Base-by-base conservation (phyloP, 1,140 invertebrate genomes). In the Probaryconus sp. region DNA sequence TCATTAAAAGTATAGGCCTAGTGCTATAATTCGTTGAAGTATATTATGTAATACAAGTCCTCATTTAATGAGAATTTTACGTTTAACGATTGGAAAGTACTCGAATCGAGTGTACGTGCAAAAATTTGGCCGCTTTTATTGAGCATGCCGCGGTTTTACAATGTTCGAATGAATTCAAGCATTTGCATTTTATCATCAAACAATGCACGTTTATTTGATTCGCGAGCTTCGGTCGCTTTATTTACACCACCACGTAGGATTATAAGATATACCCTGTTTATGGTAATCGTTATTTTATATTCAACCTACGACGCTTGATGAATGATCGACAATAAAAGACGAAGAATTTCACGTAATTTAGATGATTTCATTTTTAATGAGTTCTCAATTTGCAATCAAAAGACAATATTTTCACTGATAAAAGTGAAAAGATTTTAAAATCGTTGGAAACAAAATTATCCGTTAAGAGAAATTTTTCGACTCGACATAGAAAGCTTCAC, bases 181-280 rank as follows among this genome's bases (percentile, higher is more conserved):
- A 68, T 58, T 68, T 63, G 50, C 63, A 68, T 64, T 68, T 68
- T 63, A 74, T 74, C 64, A 51, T 21, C 48, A 58, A 68, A 68
- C 58, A 58, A 68, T 68, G 45, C 50, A 38, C 56, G 64, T 55
- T 67, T 68, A 68, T 73, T 73, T 63, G 56, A 50, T 18, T 9
- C 30, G 56, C 56, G 51, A 68, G 58, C 58, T 72, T 71, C 51
- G 47, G 42, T 30, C 45, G 40, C 26, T 60, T 58, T 72, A 65
- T 72, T 72, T 56, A 38, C 60, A 13, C 3, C 26, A 31, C 38
- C 13, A 40, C 37, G 56, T 14, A 16, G 56, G 38, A 65, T 65
- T 72, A 53, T 60, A 45, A 72, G 43, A 72, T 28, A 31, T 31
- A 24, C 43, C 38, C 37, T 30, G n/a, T 45, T 58, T 17, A 11